These are phyloP conservation scores for Drosophila orena DNA, from an alignment of 1,140 invertebrate species.

Conservation along the genomic window DNA sequence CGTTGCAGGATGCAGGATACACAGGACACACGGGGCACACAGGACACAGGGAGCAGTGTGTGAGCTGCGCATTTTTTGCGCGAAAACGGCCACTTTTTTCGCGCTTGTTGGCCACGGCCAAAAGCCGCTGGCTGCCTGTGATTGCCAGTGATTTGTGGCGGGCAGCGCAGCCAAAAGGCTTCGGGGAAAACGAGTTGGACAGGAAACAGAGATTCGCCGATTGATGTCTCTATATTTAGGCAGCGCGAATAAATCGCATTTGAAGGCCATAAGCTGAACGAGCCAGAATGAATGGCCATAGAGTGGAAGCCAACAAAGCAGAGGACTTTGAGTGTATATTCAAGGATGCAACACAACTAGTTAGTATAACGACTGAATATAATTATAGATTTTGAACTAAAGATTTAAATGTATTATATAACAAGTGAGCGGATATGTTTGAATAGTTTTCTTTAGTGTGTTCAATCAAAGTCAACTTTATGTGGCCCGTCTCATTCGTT, in stretches of 20 bases:
- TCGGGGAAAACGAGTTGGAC: conserved; percentile 20
- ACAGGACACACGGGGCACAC: conserved; percentile 10
- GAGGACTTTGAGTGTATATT: too few relatives aligned
- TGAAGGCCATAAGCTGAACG: conserved; percentile 7
- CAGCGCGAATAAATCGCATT: conserved; percentile 24
- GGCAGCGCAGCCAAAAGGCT: conserved; percentile 13
- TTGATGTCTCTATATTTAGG: conserved; percentile 43
- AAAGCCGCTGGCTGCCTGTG: conserved; percentile 48
- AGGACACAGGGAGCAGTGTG: conserved; percentile 12
- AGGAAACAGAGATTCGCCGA: conserved; percentile 3
- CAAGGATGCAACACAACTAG: too few relatives aligned
- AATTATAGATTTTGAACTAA: too few relatives aligned
- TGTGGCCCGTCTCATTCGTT: conserved; percentile 49
- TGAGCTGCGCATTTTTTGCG: conserved; percentile 49
- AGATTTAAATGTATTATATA: too few relatives aligned
- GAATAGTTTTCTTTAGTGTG: conserved; percentile 26
- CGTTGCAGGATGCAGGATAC: conserved; percentile 18
- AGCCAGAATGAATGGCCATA: conserved; percentile 8
- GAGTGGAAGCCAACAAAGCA: not conserved
- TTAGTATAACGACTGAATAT: not conserved
- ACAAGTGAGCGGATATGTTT: not conserved
- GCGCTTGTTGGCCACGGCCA: conserved; percentile 39
- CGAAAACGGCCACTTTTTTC: conserved; percentile 34
- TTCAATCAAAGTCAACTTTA: conserved; percentile 51
- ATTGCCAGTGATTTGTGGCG: conserved; percentile 73